These are phyloP conservation scores for Ceratitis capitata DNA, from an alignment of 1,140 invertebrate genomes.

Conservation along the genomic window DNA sequence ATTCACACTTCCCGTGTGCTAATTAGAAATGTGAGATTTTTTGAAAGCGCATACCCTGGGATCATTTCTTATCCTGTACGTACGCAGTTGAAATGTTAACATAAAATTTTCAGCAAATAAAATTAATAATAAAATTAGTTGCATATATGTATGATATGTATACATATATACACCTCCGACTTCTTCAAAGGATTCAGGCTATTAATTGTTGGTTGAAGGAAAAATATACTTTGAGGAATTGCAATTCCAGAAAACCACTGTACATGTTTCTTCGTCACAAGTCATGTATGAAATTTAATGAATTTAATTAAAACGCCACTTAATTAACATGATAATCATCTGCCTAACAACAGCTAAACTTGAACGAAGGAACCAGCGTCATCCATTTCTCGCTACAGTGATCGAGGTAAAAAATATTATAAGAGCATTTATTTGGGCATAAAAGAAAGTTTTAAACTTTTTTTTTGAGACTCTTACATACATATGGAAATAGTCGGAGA, in stretches of 20 bases:
- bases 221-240: not conserved
- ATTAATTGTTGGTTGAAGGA: not conserved
- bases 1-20: not conserved
- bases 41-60: not conserved
- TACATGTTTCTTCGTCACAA: not conserved
- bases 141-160: no score
- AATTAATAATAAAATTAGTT: no score
- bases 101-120: not conserved
- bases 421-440: no score
- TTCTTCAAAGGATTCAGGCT: not conserved
- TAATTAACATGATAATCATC: constrained; percentile 16
- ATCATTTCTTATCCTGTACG: not conserved
- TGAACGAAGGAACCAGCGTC: no score
- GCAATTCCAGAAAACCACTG: not conserved
- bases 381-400: no score
- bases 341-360: not conserved
- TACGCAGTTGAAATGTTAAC: not conserved
- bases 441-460: no score
- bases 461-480: no score
- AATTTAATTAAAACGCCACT: constrained; percentile 1
- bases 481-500: no score
- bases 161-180: not conserved
- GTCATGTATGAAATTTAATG: not conserved
- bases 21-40: not conserved
- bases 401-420: no score